Conservation (phyloP, 2,797 vertebrate genomes). For the Erethizon dorsatum region DNA sequence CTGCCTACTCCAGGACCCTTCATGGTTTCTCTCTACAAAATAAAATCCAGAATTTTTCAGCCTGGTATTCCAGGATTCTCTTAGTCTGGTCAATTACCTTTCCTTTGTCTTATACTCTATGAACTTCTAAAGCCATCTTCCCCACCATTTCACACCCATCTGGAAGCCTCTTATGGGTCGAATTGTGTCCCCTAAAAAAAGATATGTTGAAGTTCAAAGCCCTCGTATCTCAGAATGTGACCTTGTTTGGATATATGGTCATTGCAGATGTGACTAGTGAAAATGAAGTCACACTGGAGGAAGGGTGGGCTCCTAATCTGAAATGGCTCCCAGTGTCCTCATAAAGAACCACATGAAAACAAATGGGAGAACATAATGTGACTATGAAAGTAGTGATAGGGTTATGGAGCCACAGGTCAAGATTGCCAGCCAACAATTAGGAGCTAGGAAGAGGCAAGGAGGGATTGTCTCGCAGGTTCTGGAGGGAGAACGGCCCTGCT, state of each 20-base stretch:
- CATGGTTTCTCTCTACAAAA: background rate
- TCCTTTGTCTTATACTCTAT: slow-evolving; percentile 28
- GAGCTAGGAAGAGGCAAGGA: background rate
- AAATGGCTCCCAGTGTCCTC: background rate
- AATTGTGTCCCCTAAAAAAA: slow-evolving; percentile 22
- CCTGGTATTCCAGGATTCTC: slow-evolving; percentile 4
- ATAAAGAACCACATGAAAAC: background rate
- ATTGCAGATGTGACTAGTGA: background rate
- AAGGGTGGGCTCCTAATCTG: background rate
- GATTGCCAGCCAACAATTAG: background rate
- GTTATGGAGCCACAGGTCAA: background rate
- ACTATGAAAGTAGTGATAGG: background rate
- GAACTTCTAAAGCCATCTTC: slow-evolving; percentile 16
- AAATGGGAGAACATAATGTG: background rate
- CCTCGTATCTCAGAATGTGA: slow-evolving; percentile 12
- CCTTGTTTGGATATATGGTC: background rate
- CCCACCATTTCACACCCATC: background rate
- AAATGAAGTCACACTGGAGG: background rate
- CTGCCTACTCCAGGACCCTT: background rate
- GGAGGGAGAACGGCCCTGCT: background rate
- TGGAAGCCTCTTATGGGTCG: background rate
- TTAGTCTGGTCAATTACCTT: slow-evolving; percentile 10
- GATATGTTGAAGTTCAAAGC: background rate
- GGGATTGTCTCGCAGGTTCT: background rate
- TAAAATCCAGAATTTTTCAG: slow-evolving; percentile 6